Evolutionary conservation across 2,113 vertebrate genomes (phyloP).

Genomic region (Glaucomys volans): DNA sequence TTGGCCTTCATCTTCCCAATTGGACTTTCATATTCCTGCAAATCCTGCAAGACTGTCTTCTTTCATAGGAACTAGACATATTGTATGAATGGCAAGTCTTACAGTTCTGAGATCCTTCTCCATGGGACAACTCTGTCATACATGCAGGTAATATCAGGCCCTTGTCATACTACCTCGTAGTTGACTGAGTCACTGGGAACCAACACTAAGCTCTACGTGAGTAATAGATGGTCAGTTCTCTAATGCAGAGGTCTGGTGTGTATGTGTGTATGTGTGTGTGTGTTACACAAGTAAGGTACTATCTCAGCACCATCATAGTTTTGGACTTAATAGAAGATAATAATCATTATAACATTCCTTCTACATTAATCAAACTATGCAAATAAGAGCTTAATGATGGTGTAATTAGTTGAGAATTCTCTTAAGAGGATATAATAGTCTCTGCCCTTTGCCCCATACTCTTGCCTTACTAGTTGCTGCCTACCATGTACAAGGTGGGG

Average conservation of each 20-base stretch:
- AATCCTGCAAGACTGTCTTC: neutral
- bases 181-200: neutral
- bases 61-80: neutral
- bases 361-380: slow-evolving; percentile 30
- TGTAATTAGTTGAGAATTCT: neutral
- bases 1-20: neutral
- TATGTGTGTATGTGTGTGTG: neutral
- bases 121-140: neutral
- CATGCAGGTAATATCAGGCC: too few relatives aligned
- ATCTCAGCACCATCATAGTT: neutral
- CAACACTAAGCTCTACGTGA: neutral
- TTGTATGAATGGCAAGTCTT: neutral
- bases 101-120: neutral
- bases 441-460: neutral
- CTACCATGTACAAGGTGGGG: neutral
- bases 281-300: neutral
- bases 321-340: neutral
- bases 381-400: neutral
- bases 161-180: neutral
- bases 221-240: neutral
- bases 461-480: neutral
- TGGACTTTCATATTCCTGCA: neutral
- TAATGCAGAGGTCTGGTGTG: neutral
- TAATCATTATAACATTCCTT: slow-evolving; percentile 27
- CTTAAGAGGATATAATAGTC: neutral